A percentile compares a stretch with the other conserved stretches of the same genome.
Evolutionary conservation across 2,888 invertebrate species (phyloP).

Genomic region (Chrysina gloriosa): DNA sequence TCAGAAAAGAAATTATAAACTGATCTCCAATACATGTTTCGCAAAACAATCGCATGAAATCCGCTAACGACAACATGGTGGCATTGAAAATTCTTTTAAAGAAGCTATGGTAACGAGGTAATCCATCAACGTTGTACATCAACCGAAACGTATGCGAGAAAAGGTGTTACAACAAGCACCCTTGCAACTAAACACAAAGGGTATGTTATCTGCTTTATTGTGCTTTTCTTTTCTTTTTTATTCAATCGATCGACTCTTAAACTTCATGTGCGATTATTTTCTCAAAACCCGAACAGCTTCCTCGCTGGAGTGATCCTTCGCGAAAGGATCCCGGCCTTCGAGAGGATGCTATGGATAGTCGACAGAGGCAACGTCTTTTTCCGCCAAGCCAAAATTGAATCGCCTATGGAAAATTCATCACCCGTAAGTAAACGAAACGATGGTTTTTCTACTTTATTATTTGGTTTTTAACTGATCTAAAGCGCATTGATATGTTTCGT

Average conservation of each 20-base stretch:
- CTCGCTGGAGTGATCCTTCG: conserved; percentile 93
- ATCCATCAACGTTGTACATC: conserved; percentile 26
- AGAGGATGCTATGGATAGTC: conserved; percentile 93
- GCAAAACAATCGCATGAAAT: too few relatives aligned
- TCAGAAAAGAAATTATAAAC: too few relatives aligned
- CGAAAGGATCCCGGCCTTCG: conserved; percentile 89
- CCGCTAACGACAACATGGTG: not conserved
- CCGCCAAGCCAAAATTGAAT: conserved; percentile 85
- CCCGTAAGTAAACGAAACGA: conserved; percentile 83
- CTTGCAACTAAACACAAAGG: conserved; percentile 1
- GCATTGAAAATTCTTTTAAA: not conserved
- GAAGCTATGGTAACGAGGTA: not conserved
- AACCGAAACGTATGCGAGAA: conserved; percentile 29
- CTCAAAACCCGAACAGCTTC: conserved; percentile 65
- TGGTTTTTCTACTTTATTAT: too few relatives aligned
- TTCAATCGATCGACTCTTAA: not conserved
- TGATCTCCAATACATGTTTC: too few relatives aligned
- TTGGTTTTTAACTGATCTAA: too few relatives aligned
- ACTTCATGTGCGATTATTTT: conserved; percentile 5
- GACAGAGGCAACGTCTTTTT: conserved; percentile 93
- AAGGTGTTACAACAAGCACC: conserved; percentile 16
- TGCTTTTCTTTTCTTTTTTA: not conserved
- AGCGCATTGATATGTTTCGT: too few relatives aligned
- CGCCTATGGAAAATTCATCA: conserved; percentile 84
- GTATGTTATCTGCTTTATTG: conserved; percentile 9